Base-by-base conservation (phyloP, 2,113 vertebrate genomes). In the Phyllostomus hastatus region DNA sequence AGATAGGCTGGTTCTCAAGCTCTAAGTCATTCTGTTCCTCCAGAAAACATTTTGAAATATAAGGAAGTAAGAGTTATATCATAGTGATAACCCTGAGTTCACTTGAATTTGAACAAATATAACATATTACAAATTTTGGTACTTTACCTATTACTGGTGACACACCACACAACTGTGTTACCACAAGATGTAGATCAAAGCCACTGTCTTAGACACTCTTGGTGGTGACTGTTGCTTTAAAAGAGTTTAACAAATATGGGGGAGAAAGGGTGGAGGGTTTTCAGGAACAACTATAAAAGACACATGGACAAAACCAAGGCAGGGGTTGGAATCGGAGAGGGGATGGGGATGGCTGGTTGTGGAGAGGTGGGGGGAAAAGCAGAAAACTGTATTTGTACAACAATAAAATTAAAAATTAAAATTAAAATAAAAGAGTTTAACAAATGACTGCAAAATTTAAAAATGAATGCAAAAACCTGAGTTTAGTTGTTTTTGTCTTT, bases 11-110 rank as follows among this genome's bases (percentile, higher is more conserved):
- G 59, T 54, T 64, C 22, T 81, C n/a, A 66, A 38, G 10, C 28
- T 85, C 11, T 46, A 50, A 46, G 26, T 35, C n/a, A 88, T 66
- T 78, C 22, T 70, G 4, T 72, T 89, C 43, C 52, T 54, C n/a
- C 35, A 96, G n/a, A 73, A 91, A 93, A 22, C 4, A n/a, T 78
- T 80, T 88, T 87, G 26, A 31, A 90, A 69, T 73, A 89, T n/a
- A 76, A 67, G 33, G 50, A 78, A 54, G 6, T 67, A 38, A 26
- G 20, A 91, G 4, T 86, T 28, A 26, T 35, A 61, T 48, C 33
- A 66, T 28, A 67, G 10, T 48, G 2, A 67, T 41, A 94, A 93
- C 22, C 7, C 8, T 35, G 3, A 91, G 84, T 88, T 79, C 61
- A 87, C 26, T 20, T 85, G 38, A 83, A 38, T 90, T 87, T 80